Evolutionary conservation across 1,140 invertebrate genomes (phyloP).

Genomic region (Xylocopa sonorina): DNA sequence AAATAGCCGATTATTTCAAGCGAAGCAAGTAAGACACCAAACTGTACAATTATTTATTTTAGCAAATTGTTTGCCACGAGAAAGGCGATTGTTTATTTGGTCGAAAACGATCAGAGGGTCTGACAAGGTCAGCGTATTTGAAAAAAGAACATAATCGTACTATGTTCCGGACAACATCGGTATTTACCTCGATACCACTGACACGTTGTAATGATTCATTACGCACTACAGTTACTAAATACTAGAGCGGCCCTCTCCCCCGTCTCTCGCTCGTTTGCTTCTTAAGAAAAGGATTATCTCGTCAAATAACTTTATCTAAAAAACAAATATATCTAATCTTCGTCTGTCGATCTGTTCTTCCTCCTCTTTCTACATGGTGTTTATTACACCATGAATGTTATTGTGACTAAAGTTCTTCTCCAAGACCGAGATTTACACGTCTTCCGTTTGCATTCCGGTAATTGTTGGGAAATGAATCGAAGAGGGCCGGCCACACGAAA

Average conservation of each 20-base stretch:
- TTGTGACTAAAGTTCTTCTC: not conserved
- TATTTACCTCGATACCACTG: conserved; percentile 10
- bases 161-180: not conserved
- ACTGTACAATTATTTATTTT: not conserved
- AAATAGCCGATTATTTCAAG: not conserved
- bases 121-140: not conserved
- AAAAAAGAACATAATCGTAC: not conserved
- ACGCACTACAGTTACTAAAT: not conserved
- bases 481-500: conserved; percentile 8
- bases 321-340: conserved; percentile 9
- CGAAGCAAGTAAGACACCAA: not conserved
- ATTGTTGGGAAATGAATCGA: conserved; percentile 14
- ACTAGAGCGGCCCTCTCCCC: no score
- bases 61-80: not conserved
- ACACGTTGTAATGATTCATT: conserved; percentile 24
- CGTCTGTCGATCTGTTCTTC: no score
- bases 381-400: conserved; percentile 6
- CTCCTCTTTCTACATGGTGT: no score
- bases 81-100: not conserved
- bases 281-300: conserved; percentile 11
- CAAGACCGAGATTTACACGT: not conserved
- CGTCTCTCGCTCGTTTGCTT: not conserved
- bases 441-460: conserved; percentile 2
- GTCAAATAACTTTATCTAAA: conserved; percentile 16
- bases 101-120: not conserved